These are phyloP conservation scores for Drosophila sp. DNA, from an alignment of 1,140 invertebrate species.

Conservation along the genomic window DNA sequence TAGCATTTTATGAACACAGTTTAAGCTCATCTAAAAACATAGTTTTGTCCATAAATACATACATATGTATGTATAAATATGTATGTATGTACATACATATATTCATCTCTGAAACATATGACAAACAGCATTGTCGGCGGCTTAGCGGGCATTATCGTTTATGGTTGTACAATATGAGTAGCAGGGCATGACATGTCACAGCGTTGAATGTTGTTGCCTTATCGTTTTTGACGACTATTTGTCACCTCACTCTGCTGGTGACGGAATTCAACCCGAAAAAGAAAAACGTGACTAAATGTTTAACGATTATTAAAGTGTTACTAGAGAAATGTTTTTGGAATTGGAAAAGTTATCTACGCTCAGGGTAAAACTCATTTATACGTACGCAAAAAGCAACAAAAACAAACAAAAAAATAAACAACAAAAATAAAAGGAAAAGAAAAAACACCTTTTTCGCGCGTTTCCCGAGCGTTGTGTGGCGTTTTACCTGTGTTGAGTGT, in stretches of 20 bases:
- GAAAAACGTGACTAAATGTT: conserved; percentile 63
- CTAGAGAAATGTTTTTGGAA: conserved; percentile 39
- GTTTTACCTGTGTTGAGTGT: conserved; percentile 30
- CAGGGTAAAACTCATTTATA: conserved; percentile 15
- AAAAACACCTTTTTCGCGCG: conserved; percentile 2
- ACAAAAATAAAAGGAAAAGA: not conserved
- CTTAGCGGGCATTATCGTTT: conserved; percentile 6
- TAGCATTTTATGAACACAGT: not conserved
- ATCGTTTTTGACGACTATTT: conserved; percentile 7
- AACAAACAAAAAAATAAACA: not conserved
- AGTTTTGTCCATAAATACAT: conserved; percentile 1
- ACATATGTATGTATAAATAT: not conserved
- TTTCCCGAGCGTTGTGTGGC: not conserved
- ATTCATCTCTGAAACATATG: conserved; percentile 6
- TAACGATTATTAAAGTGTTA: conserved; percentile 63
- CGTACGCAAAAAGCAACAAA: conserved; percentile 7
- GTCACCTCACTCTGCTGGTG: not conserved
- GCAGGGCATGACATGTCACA: not conserved
- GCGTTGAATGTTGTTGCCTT: not conserved
- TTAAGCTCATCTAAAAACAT: not conserved
- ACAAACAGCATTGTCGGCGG: conserved; percentile 5
- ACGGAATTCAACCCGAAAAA: not conserved
- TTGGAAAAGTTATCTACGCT: conserved; percentile 42
- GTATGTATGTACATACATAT: not conserved
- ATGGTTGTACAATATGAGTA: not conserved